Evolutionary conservation across 2,113 vertebrate genomes (phyloP), one percentile per base, ranked within the genome.

Genomic region (Acanthochromis polyacanthus): DNA sequence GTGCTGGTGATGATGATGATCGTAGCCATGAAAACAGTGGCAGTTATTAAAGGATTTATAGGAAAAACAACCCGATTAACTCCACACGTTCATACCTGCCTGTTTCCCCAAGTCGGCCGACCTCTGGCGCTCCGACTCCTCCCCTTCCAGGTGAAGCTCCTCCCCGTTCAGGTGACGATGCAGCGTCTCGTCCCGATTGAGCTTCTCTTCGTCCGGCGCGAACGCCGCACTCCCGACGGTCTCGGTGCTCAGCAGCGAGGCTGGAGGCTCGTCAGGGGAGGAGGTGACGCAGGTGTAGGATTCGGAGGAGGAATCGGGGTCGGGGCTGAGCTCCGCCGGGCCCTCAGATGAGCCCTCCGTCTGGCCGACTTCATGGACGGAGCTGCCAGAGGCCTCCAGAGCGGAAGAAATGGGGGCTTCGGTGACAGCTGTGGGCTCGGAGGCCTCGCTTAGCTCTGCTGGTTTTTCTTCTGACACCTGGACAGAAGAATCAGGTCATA

Each of bases 301-400:
- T 78, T 94, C 93, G 17, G 92, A 93, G 81, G 93, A 94, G 1
- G 89, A 87, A 52, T 94, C 92, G 0, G 83, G 74, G 20, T 93
- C 91, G 5, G 70, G 17, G 74, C 43, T 60, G 64, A 79, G 60
- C 59, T 65, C 73, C 0, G 38, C 51, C 0, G 2, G 56, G 60
- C 46, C 79, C 72, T 83, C 80, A 7, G 83, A 71, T 10, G 43
- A 71, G 51, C 62, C 75, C 25, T 67, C 75, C 10, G 81, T 51
- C n/a, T 69, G 85, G 73, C 45, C 53, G 82, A 53, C 81, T 9
- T 70, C 57, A 60, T 67, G 65, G 52, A 60, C 58, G 5, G 58
- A 28, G 23, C 61, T 68, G 60, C n/a, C 6, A 5, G 74, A 51
- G 10, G 38, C 81, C 12, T 87, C 85, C 45, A 64, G 43, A 45